Evolutionary conservation across 2,113 vertebrate species (phyloP).

Genomic region (Callionymus lyra): DNA sequence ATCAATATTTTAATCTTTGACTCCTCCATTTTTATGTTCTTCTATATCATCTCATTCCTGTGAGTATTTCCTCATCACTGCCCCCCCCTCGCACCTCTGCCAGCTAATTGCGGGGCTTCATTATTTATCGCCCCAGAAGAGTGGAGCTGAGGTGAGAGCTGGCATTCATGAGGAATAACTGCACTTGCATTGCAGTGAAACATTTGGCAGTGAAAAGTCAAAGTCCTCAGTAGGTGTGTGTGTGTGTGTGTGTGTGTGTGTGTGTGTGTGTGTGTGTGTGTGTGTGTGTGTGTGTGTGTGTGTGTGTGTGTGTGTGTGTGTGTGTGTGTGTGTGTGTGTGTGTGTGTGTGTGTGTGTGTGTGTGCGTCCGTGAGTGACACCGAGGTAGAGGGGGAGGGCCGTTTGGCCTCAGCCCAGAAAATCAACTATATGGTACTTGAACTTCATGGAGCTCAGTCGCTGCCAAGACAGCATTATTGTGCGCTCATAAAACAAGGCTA

Average conservation of each 20-base stretch:
- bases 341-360: conserved; percentile 6
- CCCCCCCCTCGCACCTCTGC: conserved; percentile 25
- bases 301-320: conserved; percentile 5
- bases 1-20: conserved; percentile 14
- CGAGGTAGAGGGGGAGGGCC: conserved; percentile 7
- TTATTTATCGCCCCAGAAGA: conserved; percentile 31
- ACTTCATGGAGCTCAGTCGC: conserved; percentile 26
- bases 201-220: conserved; percentile 34
- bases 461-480: conserved; percentile 39
- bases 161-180: conserved; percentile 36
- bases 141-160: conserved; percentile 32
- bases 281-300: conserved; percentile 5
- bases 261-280: conserved; percentile 4
- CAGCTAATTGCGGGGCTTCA: conserved; percentile 32
- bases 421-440: conserved; percentile 42
- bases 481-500: conserved; percentile 45
- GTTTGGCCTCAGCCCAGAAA: conserved; percentile 35
- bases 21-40: conserved; percentile 13
- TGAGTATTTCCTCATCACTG: conserved; percentile 20
- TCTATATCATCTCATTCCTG: conserved; percentile 21
- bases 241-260: conserved; percentile 9
- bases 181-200: conserved; percentile 40
- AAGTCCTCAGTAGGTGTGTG: conserved; percentile 2
- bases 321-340: conserved; percentile 11
- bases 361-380: conserved; percentile 1